Base-by-base conservation (phyloP, 2,888 invertebrate genomes). In the Cryptocheilus praepositus region DNA sequence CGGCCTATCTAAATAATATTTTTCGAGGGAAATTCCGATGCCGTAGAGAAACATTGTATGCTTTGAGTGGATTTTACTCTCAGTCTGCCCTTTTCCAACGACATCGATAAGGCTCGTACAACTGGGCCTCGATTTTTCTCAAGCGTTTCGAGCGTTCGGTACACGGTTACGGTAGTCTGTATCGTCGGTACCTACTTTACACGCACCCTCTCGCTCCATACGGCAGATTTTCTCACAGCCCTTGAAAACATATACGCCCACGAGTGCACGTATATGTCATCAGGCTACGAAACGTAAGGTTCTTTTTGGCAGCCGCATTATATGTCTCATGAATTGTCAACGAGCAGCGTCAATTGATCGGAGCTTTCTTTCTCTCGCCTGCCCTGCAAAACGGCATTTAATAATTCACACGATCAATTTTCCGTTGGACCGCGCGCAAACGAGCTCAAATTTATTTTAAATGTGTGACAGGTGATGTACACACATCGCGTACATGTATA, bases 1-100 rank as follows among this genome's bases (percentile, higher is more conserved):
- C 70, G 61, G 54, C 62, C 71, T 60, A 76, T 83, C 75, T 77
- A 74, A 81, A 81, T 79, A 79, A 83, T 81, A 80, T 79, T 80
- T 84, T 78, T 69, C 61, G 67, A 77, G 73, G 73, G 67, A 78
- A 81, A 82, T 81, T 80, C 61, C 70, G 52, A 73, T 73, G 64
- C 75, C 73, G 71, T 75, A 68, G 60, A 73, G 77, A 77, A 79
- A 82, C 75, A 75, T 80, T 73, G 73, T 73, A n/a, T n/a, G 71
- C 79, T 78, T 71, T 70, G 70, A 74, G 70, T 58, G 71, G 67
- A 70, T 76, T 76, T 69, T 71, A 73, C 62, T 54, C 52, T 61
- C 66, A 67, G 70, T 73, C 69, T 62, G 59, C 45, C 22, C 66
- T 43, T 58, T 11, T 11, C 36, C 13, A 11, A 1, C 36, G 36